Base-by-base conservation (phyloP, 1,140 invertebrate genomes). In the Drosophila pectinifera region DNA sequence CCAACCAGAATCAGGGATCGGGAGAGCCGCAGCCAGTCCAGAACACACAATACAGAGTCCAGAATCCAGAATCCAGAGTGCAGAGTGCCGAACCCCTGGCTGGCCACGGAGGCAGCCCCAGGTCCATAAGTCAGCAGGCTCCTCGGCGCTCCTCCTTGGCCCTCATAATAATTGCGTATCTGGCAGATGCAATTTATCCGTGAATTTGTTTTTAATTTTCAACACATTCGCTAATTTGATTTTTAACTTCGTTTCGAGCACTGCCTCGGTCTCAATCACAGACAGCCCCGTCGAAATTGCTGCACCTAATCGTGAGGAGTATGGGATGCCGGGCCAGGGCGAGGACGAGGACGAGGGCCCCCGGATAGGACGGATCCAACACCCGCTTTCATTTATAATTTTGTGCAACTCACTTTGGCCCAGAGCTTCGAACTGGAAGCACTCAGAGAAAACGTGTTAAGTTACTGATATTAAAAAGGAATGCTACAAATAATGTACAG, bases 201-300 rank as follows among this genome's bases (percentile, higher is more conserved):
- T 91, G 90, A 91, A 91, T 91, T 91, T 91, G 91, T 91, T 91
- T 91, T 91, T 91, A 91, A 91, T 91, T 91, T 91, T 91, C 91
- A 91, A 91, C 91, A 91, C 91, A 91, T 91, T 91, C 91, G 84
- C 91, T 91, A 91, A 91, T 91, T 91, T 91, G 91, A 91, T 91
- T 91, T 91, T 91, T 91, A 91, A 91, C 91, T 91, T 90, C 84
- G 84, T 89, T 88, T 89, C 84, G 76, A 88, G 73, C 73, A 77
- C 82, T 79, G 76, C 86, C 86, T 90, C 85, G 54, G 83, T 90
- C 84, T 89, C 84, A 89, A 89, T 89, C 84, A 89, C 85, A 80
- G 80, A 85, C 83, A 90, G 85, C 46, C 81, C 42, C 63, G 69
- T 59, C 82, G 78, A 88, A 88, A 88, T 88, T 88, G 82, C 86